Evolutionary conservation across 2,888 invertebrate species (phyloP).

Genomic region (Spatulosminthurus flaviceps): DNA sequence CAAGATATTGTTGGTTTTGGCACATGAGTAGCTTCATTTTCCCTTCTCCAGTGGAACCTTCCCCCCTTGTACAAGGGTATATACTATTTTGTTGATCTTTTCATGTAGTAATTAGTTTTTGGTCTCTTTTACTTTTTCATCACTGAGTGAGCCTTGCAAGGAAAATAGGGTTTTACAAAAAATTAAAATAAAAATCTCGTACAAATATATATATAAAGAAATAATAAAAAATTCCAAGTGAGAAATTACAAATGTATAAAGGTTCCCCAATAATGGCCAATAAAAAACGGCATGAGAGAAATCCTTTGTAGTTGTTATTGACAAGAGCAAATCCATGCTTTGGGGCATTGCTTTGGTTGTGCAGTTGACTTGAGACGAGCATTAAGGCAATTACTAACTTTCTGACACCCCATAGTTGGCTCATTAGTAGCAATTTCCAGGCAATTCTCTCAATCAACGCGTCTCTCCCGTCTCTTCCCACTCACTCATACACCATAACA

Average conservation of each 20-base stretch:
- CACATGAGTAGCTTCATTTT: constrained; percentile 43
- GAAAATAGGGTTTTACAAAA: no score
- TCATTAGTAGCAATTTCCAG: constrained; percentile 57
- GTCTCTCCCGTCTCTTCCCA: background rate
- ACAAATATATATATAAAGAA: background rate
- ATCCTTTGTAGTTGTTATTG: background rate
- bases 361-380: background rate
- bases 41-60: constrained; percentile 1
- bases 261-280: no score
- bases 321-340: no score
- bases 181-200: no score
- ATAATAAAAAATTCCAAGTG: no score
- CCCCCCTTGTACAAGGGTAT: constrained; percentile 16
- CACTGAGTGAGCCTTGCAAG: background rate
- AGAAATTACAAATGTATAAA: no score
- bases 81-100: constrained; percentile 22
- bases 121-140: constrained; percentile 1
- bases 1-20: constrained; percentile 30
- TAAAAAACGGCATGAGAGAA: background rate
- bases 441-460: constrained; percentile 58
- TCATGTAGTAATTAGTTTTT: background rate
- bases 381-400: constrained; percentile 28
- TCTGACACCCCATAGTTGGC: constrained; percentile 39
- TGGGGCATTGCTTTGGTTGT: background rate
- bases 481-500: no score